phyloP scores from a whole-genome alignment of 2,797 vertebrate genomes.

The Sebastes kiyomatsui region DNA sequence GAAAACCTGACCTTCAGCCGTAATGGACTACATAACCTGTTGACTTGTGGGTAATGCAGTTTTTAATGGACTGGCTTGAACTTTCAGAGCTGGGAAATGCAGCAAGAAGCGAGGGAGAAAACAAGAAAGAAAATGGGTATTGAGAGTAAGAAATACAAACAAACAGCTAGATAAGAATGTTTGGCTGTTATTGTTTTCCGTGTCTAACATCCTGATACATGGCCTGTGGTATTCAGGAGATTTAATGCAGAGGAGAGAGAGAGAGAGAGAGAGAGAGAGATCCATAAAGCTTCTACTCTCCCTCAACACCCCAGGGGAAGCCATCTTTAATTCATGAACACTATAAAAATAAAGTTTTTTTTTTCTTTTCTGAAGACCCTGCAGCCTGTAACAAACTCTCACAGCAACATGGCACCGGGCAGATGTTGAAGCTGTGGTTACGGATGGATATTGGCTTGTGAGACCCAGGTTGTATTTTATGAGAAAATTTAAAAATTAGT shows the following conservation, averaged over 20 bases:
- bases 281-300: constrained; percentile 71
- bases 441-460: constrained; percentile 47
- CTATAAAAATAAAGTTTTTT: constrained; percentile 82
- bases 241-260: constrained; percentile 68
- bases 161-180: constrained; percentile 66
- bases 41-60: constrained; percentile 70
- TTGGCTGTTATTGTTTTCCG: constrained; percentile 74
- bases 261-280: constrained; percentile 23
- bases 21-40: constrained; percentile 71
- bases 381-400: constrained; percentile 75
- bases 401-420: constrained; percentile 54
- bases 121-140: constrained; percentile 22
- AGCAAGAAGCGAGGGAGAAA: constrained; percentile 3
- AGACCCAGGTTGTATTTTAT: constrained; percentile 46
- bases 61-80: constrained; percentile 70
- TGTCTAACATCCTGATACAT: constrained; percentile 78
- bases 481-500: constrained; percentile 23
- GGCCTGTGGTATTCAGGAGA: constrained; percentile 73
- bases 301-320: constrained; percentile 70
- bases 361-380: constrained; percentile 62
- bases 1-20: constrained; percentile 62
- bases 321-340: constrained; percentile 83
- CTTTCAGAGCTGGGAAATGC: constrained; percentile 17
- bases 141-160: constrained; percentile 42
- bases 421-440: constrained; percentile 65